Percentiles rank a stretch among this genome's conserved stretches.
Evolutionary conservation across 2,888 invertebrate genomes (phyloP).

Genomic region (Xanthostigma xanthostigma): DNA sequence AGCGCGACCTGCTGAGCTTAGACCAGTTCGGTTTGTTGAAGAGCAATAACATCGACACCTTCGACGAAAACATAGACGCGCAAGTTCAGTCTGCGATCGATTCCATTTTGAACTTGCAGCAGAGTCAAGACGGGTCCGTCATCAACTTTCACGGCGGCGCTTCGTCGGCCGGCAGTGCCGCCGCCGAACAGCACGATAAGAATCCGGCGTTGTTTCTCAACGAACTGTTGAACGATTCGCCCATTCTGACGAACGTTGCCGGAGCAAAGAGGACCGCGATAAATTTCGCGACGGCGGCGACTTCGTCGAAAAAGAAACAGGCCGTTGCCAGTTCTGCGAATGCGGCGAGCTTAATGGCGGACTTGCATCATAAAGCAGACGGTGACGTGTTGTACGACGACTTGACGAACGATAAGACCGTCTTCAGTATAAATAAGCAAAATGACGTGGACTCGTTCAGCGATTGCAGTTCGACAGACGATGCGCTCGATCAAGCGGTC

Average conservation of each 20-base stretch:
- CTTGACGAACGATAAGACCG: background rate
- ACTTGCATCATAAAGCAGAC: background rate
- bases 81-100: constrained; percentile 71
- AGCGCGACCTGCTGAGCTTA: background rate
- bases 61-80: constrained; percentile 52
- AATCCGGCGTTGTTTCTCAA: constrained; percentile 1
- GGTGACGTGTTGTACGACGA: background rate
- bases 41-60: constrained; percentile 17
- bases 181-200: background rate
- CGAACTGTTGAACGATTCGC: constrained; percentile 1
- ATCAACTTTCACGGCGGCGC: background rate
- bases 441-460: constrained; percentile 4
- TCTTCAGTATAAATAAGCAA: background rate
- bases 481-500: constrained; percentile 24
- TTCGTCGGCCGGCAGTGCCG: background rate
- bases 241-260: background rate
- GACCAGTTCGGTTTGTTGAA: constrained; percentile 2
- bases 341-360: too few species aligned
- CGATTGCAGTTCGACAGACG: constrained; percentile 5
- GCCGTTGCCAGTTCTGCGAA: too few species aligned
- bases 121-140: constrained; percentile 21
- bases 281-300: background rate
- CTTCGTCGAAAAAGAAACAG: too few species aligned
- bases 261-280: background rate
- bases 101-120: constrained; percentile 58